Evolutionary conservation across 2,797 vertebrate genomes (phyloP), one percentile per base, ranked within the genome.

Genomic region (Chanos chanos): DNA sequence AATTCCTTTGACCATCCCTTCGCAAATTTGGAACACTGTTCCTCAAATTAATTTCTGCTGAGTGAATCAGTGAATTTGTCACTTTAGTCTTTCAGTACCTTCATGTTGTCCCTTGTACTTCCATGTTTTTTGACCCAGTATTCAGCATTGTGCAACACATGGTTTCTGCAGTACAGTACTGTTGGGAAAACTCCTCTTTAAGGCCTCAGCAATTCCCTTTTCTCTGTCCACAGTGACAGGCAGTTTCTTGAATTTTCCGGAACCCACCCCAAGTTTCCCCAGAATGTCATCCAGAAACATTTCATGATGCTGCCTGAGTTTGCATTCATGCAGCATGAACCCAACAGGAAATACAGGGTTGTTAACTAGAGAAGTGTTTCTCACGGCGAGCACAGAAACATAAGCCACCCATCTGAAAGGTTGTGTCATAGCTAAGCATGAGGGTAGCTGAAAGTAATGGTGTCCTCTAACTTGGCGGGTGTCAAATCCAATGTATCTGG

Each of bases 121-220:
- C 50, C 50, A 36, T 53, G 50, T 36, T 19, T 22, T 24, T 53
- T 51, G 13, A 53, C 50, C 50, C 50, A 53, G 15, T 53, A 33
- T 7, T 37, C 50, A 36, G 37, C 18, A 21, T 53, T 33, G n/a
- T n/a, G n/a, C n/a, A n/a, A n/a, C n/a, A n/a, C n/a, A n/a, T n/a
- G n/a, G n/a, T n/a, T n/a, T n/a, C 7, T 21, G 50, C 21, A 53
- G 51, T 13, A 51, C 12, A 36, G 50, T 45, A 21, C 45, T 21
- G 5, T 6, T 45, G 18, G 43, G 12, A 21, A 45, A 24, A 18
- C 5, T 21, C 39, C n/a, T 41, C n/a, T 41, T 41, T 18, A 41
- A 41, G 5, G 39, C 39, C n/a, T 39, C 39, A 41, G 41, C 15
- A 41, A 41, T 41, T 7, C 39, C 39, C 15, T 41, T 41, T 16